Evolutionary conservation across 2,888 invertebrate genomes (phyloP).

Genomic region (Lasioglossum malachurum): DNA sequence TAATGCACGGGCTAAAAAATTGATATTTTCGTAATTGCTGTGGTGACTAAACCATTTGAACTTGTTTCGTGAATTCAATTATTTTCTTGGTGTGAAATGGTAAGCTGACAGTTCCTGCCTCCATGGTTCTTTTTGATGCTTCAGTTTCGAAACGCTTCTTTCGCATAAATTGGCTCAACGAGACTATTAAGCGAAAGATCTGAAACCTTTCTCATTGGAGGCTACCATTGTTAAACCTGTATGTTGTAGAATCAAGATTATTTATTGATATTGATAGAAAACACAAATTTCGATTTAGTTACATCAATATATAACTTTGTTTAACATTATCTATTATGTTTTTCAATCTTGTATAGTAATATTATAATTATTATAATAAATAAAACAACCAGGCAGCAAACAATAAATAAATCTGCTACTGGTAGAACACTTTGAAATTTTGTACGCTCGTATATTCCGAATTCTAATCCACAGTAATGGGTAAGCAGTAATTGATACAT

Average conservation of each 20-base stretch:
- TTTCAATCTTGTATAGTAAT: too few relatives aligned
- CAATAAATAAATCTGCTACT: too few relatives aligned
- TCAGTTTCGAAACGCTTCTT: constrained; percentile 19
- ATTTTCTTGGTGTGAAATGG: not conserved
- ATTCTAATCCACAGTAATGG: too few relatives aligned
- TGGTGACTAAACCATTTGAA: constrained; percentile 39
- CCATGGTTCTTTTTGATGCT: constrained; percentile 32
- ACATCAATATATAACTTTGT: not conserved
- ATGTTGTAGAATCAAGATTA: not conserved
- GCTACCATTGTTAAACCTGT: constrained; percentile 17
- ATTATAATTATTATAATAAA: too few relatives aligned
- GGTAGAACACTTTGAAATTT: too few relatives aligned
- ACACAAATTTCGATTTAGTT: not conserved
- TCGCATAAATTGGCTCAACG: constrained; percentile 52
- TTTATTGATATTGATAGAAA: not conserved
- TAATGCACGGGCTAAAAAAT: not conserved
- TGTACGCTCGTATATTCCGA: too few relatives aligned
- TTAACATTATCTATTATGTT: not conserved
- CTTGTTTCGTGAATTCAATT: constrained; percentile 22
- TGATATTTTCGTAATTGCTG: not conserved
- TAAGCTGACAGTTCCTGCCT: constrained; percentile 13
- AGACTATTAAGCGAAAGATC: constrained; percentile 36
- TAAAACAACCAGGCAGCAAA: too few relatives aligned
- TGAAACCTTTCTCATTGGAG: constrained; percentile 36
- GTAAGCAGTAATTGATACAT: too few relatives aligned